Conservation (phyloP, 2,113 vertebrate genomes). For the Amblyopsis rosae region DNA sequence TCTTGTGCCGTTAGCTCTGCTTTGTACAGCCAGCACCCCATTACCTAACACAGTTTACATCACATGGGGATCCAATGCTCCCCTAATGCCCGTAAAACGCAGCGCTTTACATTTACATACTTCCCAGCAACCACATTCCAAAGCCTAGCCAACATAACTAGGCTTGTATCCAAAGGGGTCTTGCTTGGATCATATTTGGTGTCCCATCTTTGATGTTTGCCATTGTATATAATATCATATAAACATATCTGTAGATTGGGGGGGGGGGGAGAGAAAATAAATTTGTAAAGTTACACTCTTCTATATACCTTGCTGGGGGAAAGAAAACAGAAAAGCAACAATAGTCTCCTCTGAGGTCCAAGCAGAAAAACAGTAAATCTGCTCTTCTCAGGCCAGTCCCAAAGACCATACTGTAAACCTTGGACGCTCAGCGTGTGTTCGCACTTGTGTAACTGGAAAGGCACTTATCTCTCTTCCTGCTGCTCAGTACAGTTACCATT, state of each 20-base stretch:
- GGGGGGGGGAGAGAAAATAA: not conserved
- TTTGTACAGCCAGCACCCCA: not conserved
- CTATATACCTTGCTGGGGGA: conserved; percentile 1
- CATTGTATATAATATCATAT: not conserved
- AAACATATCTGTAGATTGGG: conserved; percentile 3
- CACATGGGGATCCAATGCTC: not conserved
- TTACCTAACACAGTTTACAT: not conserved
- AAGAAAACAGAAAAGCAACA: conserved; percentile 8
- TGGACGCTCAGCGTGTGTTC: conserved; percentile 26
- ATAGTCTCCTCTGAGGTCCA: conserved; percentile 22
- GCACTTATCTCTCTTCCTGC: conserved; percentile 59
- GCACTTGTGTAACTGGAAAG: conserved; percentile 61
- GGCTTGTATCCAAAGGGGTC: not conserved
- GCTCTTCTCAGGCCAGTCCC: conserved; percentile 14
- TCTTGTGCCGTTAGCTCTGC: conserved; percentile 2
- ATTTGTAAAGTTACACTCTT: not conserved
- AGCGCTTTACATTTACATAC: conserved; percentile 17
- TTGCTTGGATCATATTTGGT: conserved; percentile 1
- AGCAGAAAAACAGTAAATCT: conserved; percentile 41
- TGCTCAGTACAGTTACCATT: conserved; percentile 48
- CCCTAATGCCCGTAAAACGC: conserved; percentile 15
- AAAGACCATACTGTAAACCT: conserved; percentile 38
- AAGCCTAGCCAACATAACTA: not conserved
- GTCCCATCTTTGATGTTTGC: not conserved
- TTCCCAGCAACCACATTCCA: conserved; percentile 8